Base-by-base conservation (phyloP, 2,888 invertebrate species). In the Drosophila eohydei region DNA sequence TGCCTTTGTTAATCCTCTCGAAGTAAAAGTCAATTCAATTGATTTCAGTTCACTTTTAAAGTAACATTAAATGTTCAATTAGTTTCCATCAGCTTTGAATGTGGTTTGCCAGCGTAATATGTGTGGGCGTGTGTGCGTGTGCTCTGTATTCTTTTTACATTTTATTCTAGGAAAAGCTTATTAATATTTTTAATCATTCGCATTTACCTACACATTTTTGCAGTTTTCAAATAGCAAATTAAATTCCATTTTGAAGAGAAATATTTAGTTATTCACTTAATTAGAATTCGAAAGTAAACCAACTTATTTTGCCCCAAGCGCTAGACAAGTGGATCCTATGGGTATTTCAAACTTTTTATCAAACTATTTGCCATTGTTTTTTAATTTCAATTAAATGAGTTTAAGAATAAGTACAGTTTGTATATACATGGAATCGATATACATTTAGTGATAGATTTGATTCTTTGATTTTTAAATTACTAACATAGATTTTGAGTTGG, bases 231-330 rank as follows among this genome's bases (percentile, higher is more conserved):
- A 26, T 16, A 16, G 14, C 5, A 32, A 32, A 41, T 52, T 16
- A n/a, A 40, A 41, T 40, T 60, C 21, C 30, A 51, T 30, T 16
- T 48, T 9, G 3, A 8, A 41, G 11, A 11, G 2, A 34, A 50
- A 12, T 44, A 63, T 56, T 30, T 38, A 12, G 21, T 50, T 55
- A 21, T 32, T 11, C 55, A 16, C 30, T 38, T 43, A 32, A 63
- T 67, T 67, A 32, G 55, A 63, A 63, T 50, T 36, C 9, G 34
- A 38, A 43, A 12, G 14, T 4, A 44, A 44, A 32, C 55, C 51
- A 26, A 30, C 12, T 38, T 38, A 32, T 43, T 44, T 51, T 32
- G 9, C 3, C 4, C n/a, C 2, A 11, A 28, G 6, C 54, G n/a
- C 16, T 11, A 7, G 12, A 4, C 1, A 41, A 41, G 11, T 14